Percentiles rank a stretch among this genome's conserved stretches.
phyloP scores from a whole-genome alignment of 2,113 vertebrate genomes.

The Zosterops borbonicus region DNA sequence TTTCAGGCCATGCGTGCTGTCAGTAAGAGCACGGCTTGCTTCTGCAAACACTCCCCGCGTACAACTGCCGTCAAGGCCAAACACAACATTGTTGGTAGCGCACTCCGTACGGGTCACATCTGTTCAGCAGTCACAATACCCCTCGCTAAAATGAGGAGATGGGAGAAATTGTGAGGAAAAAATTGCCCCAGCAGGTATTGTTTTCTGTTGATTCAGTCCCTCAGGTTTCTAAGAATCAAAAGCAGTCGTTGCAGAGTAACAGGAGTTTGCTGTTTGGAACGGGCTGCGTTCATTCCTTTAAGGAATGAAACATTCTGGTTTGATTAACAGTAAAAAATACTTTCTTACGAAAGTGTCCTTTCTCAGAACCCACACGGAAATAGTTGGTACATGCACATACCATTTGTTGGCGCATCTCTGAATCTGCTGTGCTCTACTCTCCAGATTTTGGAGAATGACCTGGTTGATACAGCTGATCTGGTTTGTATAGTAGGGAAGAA shows the following conservation, averaged over 20 bases:
- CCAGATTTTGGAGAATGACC: not conserved
- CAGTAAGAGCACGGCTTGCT: not conserved
- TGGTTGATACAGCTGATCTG: not conserved
- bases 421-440: not conserved
- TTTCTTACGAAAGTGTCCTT: not conserved
- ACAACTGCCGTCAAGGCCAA: not conserved
- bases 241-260: not conserved
- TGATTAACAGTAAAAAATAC: conserved; percentile 16
- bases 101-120: not conserved
- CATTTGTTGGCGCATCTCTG: not conserved
- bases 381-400: not conserved
- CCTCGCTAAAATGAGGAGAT: not conserved
- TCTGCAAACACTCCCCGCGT: accelerated
- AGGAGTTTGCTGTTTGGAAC: not conserved
- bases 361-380: not conserved
- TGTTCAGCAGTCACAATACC: not conserved
- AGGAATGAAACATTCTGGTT: conserved; percentile 32
- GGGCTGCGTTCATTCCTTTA: not conserved
- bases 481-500: not conserved
- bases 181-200: not conserved
- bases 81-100: not conserved
- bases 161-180: not conserved
- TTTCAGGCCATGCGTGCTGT: not conserved
- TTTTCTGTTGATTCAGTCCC: not conserved
- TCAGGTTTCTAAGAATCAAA: not conserved